Percentiles rank a stretch among this genome's conserved stretches.
Conservation (phyloP, 2,113 vertebrate genomes). For the Saguinus midas region DNA sequence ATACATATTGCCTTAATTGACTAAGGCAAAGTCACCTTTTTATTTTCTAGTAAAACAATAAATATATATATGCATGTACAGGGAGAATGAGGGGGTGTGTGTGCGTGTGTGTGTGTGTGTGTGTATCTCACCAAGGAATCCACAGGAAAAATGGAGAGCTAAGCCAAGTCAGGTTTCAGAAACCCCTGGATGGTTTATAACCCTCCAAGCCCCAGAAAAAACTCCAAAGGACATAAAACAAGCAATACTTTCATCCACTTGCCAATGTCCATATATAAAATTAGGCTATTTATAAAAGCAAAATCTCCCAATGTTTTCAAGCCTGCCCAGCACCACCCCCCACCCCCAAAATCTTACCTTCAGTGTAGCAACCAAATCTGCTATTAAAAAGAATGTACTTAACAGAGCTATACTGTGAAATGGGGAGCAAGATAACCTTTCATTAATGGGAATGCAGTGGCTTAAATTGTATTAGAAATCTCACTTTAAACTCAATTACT, state of each 20-base stretch:
- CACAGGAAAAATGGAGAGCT: neutral
- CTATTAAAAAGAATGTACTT: conserved; percentile 22
- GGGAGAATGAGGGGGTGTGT: no score
- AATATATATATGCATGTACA: no score
- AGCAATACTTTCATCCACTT: neutral
- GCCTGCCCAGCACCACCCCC: neutral
- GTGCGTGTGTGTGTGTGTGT: neutral
- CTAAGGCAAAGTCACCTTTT: no score
- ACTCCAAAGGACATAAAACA: neutral
- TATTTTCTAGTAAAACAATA: no score
- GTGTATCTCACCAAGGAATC: neutral
- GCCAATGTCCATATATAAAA: conserved; percentile 5
- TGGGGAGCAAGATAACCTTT: neutral
- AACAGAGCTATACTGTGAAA: conserved; percentile 8
- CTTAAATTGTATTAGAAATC: conserved; percentile 57
- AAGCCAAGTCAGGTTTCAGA: neutral
- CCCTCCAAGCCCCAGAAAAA: neutral
- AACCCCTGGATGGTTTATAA: neutral
- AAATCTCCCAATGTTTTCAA: neutral
- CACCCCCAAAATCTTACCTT: neutral
- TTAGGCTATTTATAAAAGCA: neutral
- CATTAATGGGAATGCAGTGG: conserved; percentile 19
- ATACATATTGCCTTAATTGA: no score
- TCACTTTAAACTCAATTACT: conserved; percentile 62
- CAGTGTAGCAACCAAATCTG: neutral